Conservation (phyloP, 1,140 invertebrate species). For the Panonychus citri region DNA sequence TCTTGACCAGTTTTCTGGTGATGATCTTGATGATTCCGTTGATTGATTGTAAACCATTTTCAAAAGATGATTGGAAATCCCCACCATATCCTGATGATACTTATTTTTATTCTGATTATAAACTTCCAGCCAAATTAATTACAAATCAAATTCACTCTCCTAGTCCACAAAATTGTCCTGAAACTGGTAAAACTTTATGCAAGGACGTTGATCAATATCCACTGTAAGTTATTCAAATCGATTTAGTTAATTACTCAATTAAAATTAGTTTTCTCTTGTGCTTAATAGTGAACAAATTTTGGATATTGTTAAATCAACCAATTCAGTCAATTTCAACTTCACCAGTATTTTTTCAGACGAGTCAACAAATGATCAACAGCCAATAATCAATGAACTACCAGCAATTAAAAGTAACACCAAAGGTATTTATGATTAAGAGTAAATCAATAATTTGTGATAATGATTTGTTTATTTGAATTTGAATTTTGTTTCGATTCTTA, state of each 20-base stretch:
- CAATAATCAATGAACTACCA: slow-evolving; percentile 2
- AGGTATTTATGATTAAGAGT: too few species aligned
- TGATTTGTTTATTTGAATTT: too few species aligned
- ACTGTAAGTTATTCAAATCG: not conserved
- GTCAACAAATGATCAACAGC: slow-evolving; percentile 14
- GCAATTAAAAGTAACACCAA: not conserved
- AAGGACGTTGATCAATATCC: slow-evolving; percentile 2
- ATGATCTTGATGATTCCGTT: too few species aligned
- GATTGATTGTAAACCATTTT: not conserved
- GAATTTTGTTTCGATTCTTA: too few species aligned
- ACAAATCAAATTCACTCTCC: slow-evolving; percentile 10
- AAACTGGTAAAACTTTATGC: slow-evolving; percentile 17
- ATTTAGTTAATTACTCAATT: not conserved
- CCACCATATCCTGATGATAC: slow-evolving; percentile 4
- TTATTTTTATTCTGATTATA: slow-evolving; percentile 14
- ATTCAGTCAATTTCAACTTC: slow-evolving; percentile 14
- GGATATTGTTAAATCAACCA: not conserved
- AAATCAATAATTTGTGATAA: too few species aligned
- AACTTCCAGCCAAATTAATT: slow-evolving; percentile 1
- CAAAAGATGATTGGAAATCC: not conserved
- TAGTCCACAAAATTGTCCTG: slow-evolving; percentile 15
- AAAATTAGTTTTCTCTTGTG: not conserved
- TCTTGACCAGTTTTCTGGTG: too few species aligned
- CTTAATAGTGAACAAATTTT: not conserved
- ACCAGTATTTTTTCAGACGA: slow-evolving; percentile 16